phyloP scores from a whole-genome alignment of 2,888 invertebrate genomes.

The Limnephilus lunatus region DNA sequence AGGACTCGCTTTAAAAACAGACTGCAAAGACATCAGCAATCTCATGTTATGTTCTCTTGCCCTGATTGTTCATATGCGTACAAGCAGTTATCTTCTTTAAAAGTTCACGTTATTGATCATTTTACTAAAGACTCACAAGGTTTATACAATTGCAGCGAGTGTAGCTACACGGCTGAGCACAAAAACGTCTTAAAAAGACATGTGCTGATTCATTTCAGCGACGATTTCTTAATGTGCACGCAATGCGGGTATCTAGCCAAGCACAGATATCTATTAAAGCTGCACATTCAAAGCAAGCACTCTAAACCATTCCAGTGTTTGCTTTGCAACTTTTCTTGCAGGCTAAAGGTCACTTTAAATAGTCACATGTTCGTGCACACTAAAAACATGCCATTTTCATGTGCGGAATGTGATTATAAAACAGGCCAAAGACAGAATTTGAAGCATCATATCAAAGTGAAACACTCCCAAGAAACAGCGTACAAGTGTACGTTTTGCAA shows the following conservation, averaged over 20 bases:
- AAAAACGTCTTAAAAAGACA: neutral
- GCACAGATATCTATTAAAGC: neutral
- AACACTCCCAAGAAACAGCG: neutral
- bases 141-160: neutral
- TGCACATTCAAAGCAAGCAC: constrained; percentile 1
- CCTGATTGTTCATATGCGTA: neutral
- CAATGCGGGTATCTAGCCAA: neutral
- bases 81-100: neutral
- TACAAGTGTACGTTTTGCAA: neutral
- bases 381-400: neutral
- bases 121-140: neutral
- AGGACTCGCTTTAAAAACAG: neutral
- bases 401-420: neutral
- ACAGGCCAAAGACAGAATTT: neutral
- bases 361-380: neutral
- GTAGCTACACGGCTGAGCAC: neutral
- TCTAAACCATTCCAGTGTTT: neutral
- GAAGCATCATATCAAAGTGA: neutral
- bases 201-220: neutral
- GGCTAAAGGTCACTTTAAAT: neutral
- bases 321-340: neutral
- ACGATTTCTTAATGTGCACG: neutral
- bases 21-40: neutral
- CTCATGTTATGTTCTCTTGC: neutral
- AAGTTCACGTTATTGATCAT: neutral